phyloP scores from a whole-genome alignment of 2,888 invertebrate genomes.

The Lasioglossum villosulum region DNA sequence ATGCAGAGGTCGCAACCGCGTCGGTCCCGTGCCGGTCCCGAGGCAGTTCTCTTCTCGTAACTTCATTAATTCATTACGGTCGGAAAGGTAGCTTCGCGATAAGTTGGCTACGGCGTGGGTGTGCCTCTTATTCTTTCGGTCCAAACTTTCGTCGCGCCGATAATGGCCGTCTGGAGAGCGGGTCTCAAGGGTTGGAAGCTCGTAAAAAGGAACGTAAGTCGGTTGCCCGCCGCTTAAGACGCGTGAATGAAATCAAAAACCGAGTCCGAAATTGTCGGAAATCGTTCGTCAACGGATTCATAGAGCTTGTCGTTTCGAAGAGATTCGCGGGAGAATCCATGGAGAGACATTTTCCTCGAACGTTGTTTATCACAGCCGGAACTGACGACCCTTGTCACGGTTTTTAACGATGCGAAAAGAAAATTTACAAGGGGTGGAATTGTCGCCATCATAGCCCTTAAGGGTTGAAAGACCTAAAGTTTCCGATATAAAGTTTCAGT shows the following conservation, averaged over 20 bases:
- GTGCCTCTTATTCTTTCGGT: constrained; percentile 30
- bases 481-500: background rate
- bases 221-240: constrained; percentile 15
- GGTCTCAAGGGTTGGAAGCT: background rate
- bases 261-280: constrained; percentile 1
- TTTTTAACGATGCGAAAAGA: background rate
- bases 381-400: background rate
- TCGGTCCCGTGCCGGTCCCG: background rate
- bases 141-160: constrained; percentile 14
- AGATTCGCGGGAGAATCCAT: background rate
- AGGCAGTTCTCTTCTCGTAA: constrained; percentile 4
- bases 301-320: background rate
- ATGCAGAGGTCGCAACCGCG: constrained; percentile 7
- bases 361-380: background rate
- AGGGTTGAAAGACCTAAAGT: background rate
- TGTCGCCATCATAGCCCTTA: background rate
- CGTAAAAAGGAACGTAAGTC: constrained; percentile 11
- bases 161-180: constrained; percentile 18
- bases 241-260: constrained; percentile 23
- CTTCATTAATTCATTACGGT: constrained; percentile 50
- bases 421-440: background rate
- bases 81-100: constrained; percentile 22
- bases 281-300: background rate
- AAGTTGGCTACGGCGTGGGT: constrained; percentile 11
- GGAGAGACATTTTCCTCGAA: background rate